These are phyloP conservation scores for Dascillus cervinus DNA, from an alignment of 2,888 invertebrate species.

Conservation along the genomic window DNA sequence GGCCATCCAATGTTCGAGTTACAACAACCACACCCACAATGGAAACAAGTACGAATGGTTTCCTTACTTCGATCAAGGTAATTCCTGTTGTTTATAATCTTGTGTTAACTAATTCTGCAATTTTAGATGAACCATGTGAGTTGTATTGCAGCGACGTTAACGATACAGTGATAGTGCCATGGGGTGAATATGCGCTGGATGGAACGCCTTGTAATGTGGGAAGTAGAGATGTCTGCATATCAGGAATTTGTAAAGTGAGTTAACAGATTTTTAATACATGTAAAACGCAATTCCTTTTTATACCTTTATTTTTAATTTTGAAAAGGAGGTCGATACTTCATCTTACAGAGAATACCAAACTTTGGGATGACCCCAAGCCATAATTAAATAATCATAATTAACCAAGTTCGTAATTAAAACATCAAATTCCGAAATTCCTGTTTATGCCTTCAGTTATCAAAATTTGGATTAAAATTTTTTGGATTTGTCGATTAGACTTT, in stretches of 20 bases:
- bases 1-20: conserved; percentile 67
- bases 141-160: conserved; percentile 74
- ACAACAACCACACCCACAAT: conserved; percentile 60
- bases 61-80: conserved; percentile 67
- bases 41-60: conserved; percentile 64
- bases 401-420: no score
- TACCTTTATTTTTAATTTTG: no score
- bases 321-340: no score
- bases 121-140: conserved; percentile 67
- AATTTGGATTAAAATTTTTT: no score
- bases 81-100: background rate
- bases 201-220: conserved; percentile 81
- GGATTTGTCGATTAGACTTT: no score
- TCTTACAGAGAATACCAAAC: no score
- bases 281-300: no score
- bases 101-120: background rate
- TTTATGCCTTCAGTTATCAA: no score
- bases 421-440: no score
- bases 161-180: conserved; percentile 64
- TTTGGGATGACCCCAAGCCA: no score
- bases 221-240: conserved; percentile 77
- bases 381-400: no score
- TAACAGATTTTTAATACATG: conserved; percentile 1
- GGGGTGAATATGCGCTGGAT: conserved; percentile 69
- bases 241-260: conserved; percentile 63